Percentiles rank a stretch among this genome's conserved stretches.
phyloP scores from a whole-genome alignment of 2,113 vertebrate species.

The Entelurus aequoreus region DNA sequence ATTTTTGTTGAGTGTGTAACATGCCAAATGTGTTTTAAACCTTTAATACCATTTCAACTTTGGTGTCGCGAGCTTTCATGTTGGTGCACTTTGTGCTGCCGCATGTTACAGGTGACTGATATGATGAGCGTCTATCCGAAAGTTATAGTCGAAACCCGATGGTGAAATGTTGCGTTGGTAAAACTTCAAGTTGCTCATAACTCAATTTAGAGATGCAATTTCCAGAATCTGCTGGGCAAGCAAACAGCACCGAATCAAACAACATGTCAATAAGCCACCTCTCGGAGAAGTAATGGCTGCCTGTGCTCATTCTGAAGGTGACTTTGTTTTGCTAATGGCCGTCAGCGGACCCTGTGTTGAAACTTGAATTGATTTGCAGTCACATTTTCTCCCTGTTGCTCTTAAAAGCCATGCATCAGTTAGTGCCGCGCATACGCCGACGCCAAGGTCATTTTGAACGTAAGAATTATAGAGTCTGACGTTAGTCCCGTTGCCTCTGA shows the following conservation, averaged over 20 bases:
- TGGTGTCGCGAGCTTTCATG: too few relatives aligned
- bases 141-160: background rate
- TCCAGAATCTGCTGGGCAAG: constrained; percentile 64
- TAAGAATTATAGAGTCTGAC: constrained; percentile 73
- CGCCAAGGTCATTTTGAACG: constrained; percentile 71
- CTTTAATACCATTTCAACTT: too few relatives aligned
- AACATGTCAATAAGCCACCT: constrained; percentile 65
- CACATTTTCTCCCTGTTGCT: constrained; percentile 59
- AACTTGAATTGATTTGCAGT: constrained; percentile 72
- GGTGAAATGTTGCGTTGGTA: background rate
- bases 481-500: constrained; percentile 60
- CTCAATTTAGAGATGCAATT: constrained; percentile 45
- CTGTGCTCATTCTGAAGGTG: constrained; percentile 62
- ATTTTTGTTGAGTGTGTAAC: too few relatives aligned
- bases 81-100: background rate
- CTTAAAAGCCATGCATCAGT: constrained; percentile 58
- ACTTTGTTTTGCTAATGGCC: constrained; percentile 67
- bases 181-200: background rate
- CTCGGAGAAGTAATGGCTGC: constrained; percentile 57
- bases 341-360: constrained; percentile 50
- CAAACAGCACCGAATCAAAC: constrained; percentile 54
- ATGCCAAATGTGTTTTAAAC: too few relatives aligned
- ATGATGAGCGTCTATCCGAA: background rate
- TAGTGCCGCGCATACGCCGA: constrained; percentile 59
- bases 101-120: background rate